phyloP scores from a whole-genome alignment of 2,113 vertebrate genomes.

The Pangasianodon hypophthalmus region DNA sequence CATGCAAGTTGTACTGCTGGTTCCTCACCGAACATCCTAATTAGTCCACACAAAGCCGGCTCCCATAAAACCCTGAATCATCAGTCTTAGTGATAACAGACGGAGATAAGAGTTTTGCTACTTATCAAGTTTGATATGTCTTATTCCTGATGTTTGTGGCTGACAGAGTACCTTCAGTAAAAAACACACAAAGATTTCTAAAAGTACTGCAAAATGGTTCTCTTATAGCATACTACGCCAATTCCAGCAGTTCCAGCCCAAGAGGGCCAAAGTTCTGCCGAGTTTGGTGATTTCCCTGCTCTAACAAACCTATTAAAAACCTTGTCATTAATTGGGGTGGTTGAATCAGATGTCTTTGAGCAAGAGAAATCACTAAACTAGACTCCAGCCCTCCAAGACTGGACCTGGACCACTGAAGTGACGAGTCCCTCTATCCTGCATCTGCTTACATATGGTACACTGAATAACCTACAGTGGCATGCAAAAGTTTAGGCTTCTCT shows the following conservation, averaged over 20 bases:
- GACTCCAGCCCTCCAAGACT: background rate
- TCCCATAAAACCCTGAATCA: background rate
- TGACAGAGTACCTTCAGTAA: background rate
- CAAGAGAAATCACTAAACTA: background rate
- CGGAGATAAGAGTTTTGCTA: background rate
- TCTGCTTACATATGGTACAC: background rate
- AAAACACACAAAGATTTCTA: background rate
- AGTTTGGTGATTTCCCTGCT: background rate
- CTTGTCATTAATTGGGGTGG: background rate
- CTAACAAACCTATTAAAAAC: background rate
- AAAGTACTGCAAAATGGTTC: background rate
- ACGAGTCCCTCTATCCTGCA: background rate
- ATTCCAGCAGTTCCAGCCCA: background rate
- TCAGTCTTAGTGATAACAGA: background rate
- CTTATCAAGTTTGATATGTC: background rate
- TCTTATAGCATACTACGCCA: background rate
- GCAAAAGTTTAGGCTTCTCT: too few relatives aligned
- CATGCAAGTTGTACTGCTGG: background rate
- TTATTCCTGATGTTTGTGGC: background rate
- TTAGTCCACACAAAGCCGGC: background rate
- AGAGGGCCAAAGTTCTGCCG: background rate
- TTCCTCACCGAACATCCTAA: background rate
- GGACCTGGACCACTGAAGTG: background rate
- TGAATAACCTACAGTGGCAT: background rate
- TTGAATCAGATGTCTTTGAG: background rate